A percentile compares a stretch with the other conserved stretches of the same genome.
phyloP scores from a whole-genome alignment of 1,140 invertebrate genomes.

The roundworm (Caenorhabditis elegans) region DNA sequence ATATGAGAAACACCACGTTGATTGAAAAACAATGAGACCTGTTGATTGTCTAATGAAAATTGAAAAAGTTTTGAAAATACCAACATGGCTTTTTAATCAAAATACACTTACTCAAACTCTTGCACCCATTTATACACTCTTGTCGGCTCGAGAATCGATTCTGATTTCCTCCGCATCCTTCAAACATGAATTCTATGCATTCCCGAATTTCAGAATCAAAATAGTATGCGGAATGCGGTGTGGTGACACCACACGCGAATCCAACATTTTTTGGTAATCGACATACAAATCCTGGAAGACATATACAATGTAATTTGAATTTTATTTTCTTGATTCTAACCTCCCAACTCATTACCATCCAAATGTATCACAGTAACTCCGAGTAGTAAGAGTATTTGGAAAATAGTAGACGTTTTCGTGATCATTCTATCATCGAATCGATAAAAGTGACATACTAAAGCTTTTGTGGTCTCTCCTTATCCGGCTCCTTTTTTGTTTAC shows the following conservation, averaged over 20 bases:
- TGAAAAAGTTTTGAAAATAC: too few species aligned
- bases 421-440: too few species aligned
- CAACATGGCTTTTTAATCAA: too few species aligned
- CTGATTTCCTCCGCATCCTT: conserved; percentile 54
- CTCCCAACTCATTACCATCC: conserved; percentile 5
- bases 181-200: conserved; percentile 53
- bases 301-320: too few species aligned
- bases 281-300: conserved; percentile 45
- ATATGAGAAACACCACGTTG: too few species aligned
- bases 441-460: neutral
- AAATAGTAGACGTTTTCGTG: too few species aligned
- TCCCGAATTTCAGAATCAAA: conserved; percentile 49
- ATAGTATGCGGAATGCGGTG: conserved; percentile 49
- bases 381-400: too few species aligned
- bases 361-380: too few species aligned
- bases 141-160: conserved; percentile 51
- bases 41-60: too few species aligned
- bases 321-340: neutral
- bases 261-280: conserved; percentile 48
- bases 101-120: conserved; percentile 38
- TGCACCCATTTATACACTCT: conserved; percentile 51
- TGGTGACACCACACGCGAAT: conserved; percentile 47
- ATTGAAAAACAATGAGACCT: too few species aligned
- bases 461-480: conserved; percentile 2
- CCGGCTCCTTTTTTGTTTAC: neutral